phyloP scores from a whole-genome alignment of 2,888 invertebrate species.

The Cerastoderma edule region DNA sequence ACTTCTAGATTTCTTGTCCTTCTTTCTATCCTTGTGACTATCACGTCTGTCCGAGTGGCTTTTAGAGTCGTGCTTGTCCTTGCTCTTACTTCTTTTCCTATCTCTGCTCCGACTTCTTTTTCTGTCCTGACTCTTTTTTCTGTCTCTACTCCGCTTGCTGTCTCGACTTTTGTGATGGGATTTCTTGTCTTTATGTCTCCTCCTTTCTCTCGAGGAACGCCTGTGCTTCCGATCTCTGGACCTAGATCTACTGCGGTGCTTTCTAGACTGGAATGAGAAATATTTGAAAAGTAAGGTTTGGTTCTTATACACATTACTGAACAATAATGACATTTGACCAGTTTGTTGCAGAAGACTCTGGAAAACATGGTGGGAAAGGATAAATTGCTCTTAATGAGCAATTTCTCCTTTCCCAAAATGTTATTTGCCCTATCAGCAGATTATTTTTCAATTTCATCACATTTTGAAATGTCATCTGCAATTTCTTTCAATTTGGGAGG shows the following conservation, averaged over 20 bases:
- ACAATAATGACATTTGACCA: too few species aligned
- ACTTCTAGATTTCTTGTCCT: conserved; percentile 51
- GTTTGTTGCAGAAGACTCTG: too few species aligned
- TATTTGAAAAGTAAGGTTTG: too few species aligned
- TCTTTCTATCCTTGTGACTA: conserved; percentile 52
- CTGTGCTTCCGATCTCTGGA: conserved; percentile 59
- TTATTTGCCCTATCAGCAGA: too few species aligned
- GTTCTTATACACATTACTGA: background rate
- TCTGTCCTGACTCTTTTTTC: conserved; percentile 47
- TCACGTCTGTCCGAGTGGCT: conserved; percentile 41
- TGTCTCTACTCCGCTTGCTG: conserved; percentile 45
- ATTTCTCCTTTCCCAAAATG: too few species aligned
- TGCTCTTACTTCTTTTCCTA: conserved; percentile 38
- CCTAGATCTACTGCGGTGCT: conserved; percentile 53
- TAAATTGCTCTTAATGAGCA: too few species aligned
- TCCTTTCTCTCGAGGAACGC: conserved; percentile 52
- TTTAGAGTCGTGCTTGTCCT: conserved; percentile 43
- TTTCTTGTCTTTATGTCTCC: conserved; percentile 52
- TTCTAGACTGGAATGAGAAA: conserved; percentile 28
- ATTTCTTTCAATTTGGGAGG: too few species aligned
- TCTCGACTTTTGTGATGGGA: conserved; percentile 47
- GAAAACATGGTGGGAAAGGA: too few species aligned
- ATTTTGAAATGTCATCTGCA: too few species aligned
- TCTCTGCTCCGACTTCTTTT: conserved; percentile 49
- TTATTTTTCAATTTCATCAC: too few species aligned